Percentiles rank a stretch among this genome's conserved stretches.
These are phyloP conservation scores for Atethmia centrago DNA, from an alignment of 2,888 invertebrate genomes.

Conservation along the genomic window DNA sequence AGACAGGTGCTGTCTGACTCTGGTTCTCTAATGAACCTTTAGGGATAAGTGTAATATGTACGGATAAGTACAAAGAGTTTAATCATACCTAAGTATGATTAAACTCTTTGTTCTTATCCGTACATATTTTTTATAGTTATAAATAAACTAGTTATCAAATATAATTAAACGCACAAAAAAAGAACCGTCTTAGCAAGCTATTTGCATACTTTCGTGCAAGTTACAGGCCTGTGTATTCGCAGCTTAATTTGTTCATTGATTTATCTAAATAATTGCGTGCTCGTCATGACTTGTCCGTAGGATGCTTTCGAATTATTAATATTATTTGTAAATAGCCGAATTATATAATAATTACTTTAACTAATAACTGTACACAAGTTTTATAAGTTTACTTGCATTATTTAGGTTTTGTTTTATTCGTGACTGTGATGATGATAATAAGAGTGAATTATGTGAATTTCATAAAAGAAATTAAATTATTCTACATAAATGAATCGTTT, in stretches of 20 bases:
- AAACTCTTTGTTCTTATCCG: neutral
- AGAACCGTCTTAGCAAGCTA: neutral
- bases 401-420: conserved; percentile 64
- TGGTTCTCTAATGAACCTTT: neutral
- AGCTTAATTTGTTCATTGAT: neutral
- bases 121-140: no score
- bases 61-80: neutral
- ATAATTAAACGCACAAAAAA: no score
- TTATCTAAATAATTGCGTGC: neutral
- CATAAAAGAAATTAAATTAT: conserved; percentile 72
- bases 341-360: conserved; percentile 39
- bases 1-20: no score
- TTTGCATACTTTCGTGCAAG: neutral
- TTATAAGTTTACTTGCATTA: conserved; percentile 47
- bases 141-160: neutral
- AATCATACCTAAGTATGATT: no score
- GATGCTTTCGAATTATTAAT: conserved; percentile 46
- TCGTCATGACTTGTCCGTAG: conserved; percentile 25
- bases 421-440: conserved; percentile 79
- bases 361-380: conserved; percentile 40
- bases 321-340: conserved; percentile 63
- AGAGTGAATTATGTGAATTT: conserved; percentile 59
- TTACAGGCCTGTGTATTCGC: neutral
- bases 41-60: no score
- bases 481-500: conserved; percentile 25